Evolutionary conservation across 2,113 vertebrate species (phyloP), one percentile per base, ranked within the genome.

Genomic region (Ammodytes marinus): DNA sequence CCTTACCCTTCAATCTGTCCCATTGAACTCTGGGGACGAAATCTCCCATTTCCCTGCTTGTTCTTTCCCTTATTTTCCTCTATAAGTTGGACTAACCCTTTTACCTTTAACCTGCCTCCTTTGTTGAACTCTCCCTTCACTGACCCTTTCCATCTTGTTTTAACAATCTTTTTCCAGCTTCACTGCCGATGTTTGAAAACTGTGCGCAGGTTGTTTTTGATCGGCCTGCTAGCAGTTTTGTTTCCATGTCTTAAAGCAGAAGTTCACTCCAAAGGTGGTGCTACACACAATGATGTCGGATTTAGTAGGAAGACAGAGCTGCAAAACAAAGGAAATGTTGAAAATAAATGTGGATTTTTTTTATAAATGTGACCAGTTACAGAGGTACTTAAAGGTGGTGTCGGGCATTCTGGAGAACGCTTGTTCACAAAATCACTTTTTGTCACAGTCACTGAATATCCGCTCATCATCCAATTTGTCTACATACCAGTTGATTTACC

Each of bases 231-330:
- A 49, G 54, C 83, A 75, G 83, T 89, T 92, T 85, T 27, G 27
- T 27, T 85, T 89, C 85, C 86, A 66, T 86, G 81, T 75, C 90
- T 93, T 89, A 91, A 90, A 91, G 88, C 82, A 79, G 71, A 86
- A 84, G 87, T 88, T 81, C 86, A 83, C 81, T 49, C 75, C 76
- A 83, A 85, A 87, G 72, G 53, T 65, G 63, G 39, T 11, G 6
- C 9, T 10, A 37, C 3, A 27, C 46, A 1, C n/a, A 4, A 13
- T 40, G 37, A 37, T 11, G 49, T 19, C 17, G n/a, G 10, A 8
- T 35, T 43, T n/a, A 59, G 19, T 37, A 13, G 49, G 35, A 12
- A 19, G 50, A 35, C 14, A 9, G 15, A n/a, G 15, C 45, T 52
- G 15, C 39, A 55, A 59, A 61, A 69, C 3, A 39, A 2, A 9